Evolutionary conservation across 2,888 invertebrate species (phyloP), one percentile per base, ranked within the genome.

Genomic region (Drosophila pseudotakahashii): DNA sequence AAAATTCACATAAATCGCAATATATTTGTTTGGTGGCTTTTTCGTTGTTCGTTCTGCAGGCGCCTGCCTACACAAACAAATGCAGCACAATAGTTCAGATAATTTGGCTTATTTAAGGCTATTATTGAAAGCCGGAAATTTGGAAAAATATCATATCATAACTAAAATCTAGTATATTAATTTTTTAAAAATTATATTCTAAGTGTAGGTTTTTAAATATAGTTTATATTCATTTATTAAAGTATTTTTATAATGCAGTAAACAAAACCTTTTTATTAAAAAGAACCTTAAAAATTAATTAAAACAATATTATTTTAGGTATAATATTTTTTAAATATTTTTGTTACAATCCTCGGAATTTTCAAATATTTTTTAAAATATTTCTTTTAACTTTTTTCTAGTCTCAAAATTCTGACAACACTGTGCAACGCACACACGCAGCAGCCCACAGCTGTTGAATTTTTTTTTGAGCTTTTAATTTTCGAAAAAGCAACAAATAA

Each of bases 381-480:
- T 16, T 16, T 13, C 13, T n/a, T 6, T 23, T 44, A 26, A 7
- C 34, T 2, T 16, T 7, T 9, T 41, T 6, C 7, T 7, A 41
- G 10, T 10, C 11, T 10, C 11, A 23, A 26, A 36, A 55, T 23
- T 57, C 10, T 0, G 16, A n/a, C 57, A 48, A 42, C 69, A 45
- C 58, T 54, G 36, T 14, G 6, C 48, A 48, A 44, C 48, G 16
- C 51, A 41, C 48, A 42, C 47, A 58, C 26, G 48, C 44, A 53
- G 14, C 7, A 53, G 16, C 7, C 47, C 41, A 58, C 70, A 79
- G 73, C 71, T 78, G 76, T 77, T 74, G 59, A 48, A 74, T 77
- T 79, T 83, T 79, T 83, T 75, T 75, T 78, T 59, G 81, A 74
- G 79, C 81, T 83, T 86, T 86, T 83, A 79, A 86, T 83, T 84